Evolutionary conservation across 1,140 invertebrate genomes (phyloP).

Genomic region (Trinorchestia longiramus): DNA sequence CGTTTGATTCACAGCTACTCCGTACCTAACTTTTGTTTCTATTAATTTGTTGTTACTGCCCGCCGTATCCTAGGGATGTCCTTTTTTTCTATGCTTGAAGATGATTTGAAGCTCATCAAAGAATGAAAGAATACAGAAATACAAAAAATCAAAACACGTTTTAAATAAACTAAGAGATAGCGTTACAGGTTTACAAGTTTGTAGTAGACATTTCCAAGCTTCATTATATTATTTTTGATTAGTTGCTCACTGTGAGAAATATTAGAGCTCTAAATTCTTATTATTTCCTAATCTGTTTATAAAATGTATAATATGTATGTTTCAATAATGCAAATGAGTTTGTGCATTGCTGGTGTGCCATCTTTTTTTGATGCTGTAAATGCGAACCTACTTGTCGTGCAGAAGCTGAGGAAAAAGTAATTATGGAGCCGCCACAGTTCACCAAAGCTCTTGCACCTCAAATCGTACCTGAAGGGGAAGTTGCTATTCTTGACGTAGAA

Average conservation of each 20-base stretch:
- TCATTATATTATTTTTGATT: neutral
- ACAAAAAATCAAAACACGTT: neutral
- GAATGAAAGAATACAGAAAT: neutral
- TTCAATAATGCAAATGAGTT: neutral
- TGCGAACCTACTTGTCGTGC: constrained; percentile 63
- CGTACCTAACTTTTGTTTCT: neutral
- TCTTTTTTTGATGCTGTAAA: neutral
- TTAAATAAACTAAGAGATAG: neutral
- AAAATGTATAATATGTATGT: neutral
- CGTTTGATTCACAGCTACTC: neutral
- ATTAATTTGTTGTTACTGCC: neutral
- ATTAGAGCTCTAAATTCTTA: neutral
- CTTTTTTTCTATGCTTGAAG: neutral
- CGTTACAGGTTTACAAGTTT: neutral
- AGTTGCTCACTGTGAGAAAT: neutral
- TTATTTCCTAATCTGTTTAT: neutral
- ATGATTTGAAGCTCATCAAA: neutral
- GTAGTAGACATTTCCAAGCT: neutral
- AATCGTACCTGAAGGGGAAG: constrained; percentile 80
- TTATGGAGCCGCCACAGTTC: constrained; percentile 81
- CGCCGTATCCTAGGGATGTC: neutral
- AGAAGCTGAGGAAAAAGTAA: constrained; percentile 74
- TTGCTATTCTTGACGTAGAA: constrained; percentile 81
- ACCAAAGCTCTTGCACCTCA: constrained; percentile 80
- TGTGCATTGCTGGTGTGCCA: neutral